Evolutionary conservation across 2,888 invertebrate genomes (phyloP).

Genomic region (Folsomia manolachei): DNA sequence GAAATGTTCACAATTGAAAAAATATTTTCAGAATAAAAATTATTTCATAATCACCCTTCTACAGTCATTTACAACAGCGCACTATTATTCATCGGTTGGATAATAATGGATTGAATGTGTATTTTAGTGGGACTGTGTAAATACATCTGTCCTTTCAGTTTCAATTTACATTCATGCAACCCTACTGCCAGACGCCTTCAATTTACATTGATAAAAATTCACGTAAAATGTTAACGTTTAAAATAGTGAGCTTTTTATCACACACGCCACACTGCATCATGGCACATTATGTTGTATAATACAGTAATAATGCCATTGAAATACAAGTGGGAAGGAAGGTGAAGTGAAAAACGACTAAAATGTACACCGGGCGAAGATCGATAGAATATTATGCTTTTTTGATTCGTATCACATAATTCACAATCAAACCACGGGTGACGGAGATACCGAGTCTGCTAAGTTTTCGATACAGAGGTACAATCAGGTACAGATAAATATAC

Average conservation of each 20-base stretch:
- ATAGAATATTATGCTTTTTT: background rate
- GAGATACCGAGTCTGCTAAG: background rate
- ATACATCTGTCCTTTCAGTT: constrained; percentile 5
- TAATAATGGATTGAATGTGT: background rate
- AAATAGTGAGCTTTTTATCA: background rate
- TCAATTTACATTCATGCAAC: background rate
- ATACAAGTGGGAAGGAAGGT: too few relatives aligned
- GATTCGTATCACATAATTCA: background rate
- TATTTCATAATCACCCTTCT: background rate
- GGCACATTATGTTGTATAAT: too few relatives aligned
- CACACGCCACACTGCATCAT: background rate
- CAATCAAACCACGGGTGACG: background rate
- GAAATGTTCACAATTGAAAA: background rate
- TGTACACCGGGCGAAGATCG: background rate
- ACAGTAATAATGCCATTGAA: too few relatives aligned
- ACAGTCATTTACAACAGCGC: too few relatives aligned
- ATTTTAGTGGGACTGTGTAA: background rate
- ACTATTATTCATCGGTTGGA: background rate
- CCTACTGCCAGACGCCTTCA: background rate
- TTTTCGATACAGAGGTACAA: too few relatives aligned
- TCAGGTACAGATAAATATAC: background rate
- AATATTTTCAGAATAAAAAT: background rate
- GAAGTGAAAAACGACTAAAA: background rate
- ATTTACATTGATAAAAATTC: background rate
- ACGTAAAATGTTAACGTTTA: background rate